phyloP scores from a whole-genome alignment of 2,113 vertebrate species.

The Crotophaga sulcirostris region DNA sequence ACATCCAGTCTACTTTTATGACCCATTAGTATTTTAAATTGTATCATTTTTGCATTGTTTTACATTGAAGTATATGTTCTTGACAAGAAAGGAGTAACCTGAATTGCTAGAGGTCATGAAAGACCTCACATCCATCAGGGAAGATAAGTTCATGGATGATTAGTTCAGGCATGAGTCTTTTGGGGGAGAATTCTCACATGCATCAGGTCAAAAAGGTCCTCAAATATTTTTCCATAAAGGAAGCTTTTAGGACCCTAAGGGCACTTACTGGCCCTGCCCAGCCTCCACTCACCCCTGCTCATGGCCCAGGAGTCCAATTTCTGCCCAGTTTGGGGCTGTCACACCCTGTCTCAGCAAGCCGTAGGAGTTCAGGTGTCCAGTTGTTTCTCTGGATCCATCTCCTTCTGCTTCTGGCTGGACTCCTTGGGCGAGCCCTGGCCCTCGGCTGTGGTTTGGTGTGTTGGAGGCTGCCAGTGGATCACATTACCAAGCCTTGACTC shows the following conservation, averaged over 20 bases:
- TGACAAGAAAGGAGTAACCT: not conserved
- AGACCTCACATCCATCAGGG: not conserved
- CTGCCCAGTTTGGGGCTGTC: not conserved
- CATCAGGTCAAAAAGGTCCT: not conserved
- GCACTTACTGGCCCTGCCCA: not conserved
- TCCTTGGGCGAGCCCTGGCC: not conserved
- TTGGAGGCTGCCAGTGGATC: not conserved
- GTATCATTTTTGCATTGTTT: not conserved
- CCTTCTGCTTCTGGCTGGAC: not conserved
- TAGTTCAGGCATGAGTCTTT: not conserved
- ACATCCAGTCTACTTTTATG: not conserved
- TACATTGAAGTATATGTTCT: not conserved
- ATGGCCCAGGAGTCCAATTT: not conserved
- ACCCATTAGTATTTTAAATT: not conserved
- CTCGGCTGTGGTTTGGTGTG: not conserved
- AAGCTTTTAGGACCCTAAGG: not conserved
- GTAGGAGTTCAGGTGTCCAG: not conserved
- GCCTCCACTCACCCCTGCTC: not conserved
- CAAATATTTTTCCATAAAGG: not conserved
- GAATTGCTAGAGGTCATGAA: not conserved
- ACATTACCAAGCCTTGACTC: not conserved
- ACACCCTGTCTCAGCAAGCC: not conserved
- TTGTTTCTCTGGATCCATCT: rapidly evolving
- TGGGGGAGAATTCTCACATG: not conserved
- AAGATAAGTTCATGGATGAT: not conserved